Conservation (phyloP, 2,797 vertebrate genomes). For the Phrynocephalus guinanensis region DNA sequence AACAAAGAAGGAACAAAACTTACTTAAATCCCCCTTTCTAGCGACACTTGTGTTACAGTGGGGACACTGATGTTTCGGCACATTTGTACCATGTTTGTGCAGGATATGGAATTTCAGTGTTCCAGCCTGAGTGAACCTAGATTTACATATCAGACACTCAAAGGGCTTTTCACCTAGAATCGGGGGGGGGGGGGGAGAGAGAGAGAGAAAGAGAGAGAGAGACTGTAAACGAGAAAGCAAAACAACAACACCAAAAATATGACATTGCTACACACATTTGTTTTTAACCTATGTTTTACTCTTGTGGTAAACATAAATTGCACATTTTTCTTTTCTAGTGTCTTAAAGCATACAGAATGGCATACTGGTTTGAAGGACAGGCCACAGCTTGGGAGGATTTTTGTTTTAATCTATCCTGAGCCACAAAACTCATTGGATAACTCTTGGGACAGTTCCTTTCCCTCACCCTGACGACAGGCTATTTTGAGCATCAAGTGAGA, state of each 20-base stretch:
- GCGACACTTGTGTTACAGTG: conserved; percentile 59
- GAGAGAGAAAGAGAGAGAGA: background rate
- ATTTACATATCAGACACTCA: conserved; percentile 68
- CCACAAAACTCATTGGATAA: too few relatives aligned
- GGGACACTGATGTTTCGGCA: conserved; percentile 72
- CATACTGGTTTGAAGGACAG: too few relatives aligned
- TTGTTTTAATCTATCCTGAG: too few relatives aligned
- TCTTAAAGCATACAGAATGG: background rate
- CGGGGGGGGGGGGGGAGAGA: too few relatives aligned
- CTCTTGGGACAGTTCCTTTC: background rate
- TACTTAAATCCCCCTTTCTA: conserved; percentile 75
- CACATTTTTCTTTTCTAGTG: background rate
- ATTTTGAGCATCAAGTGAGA: too few relatives aligned
- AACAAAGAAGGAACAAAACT: conserved; percentile 46
- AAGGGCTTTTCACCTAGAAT: conserved; percentile 74
- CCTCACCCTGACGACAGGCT: background rate
- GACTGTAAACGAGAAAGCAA: conserved; percentile 2
- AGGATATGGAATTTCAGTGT: conserved; percentile 73
- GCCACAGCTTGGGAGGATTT: too few relatives aligned
- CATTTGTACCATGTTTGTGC: conserved; percentile 73
- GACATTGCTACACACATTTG: background rate
- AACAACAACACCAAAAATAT: background rate
- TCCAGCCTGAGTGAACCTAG: conserved; percentile 75
- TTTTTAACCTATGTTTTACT: background rate
- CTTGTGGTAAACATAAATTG: background rate